These are phyloP conservation scores for Myotis vivesi DNA, from an alignment of 2,797 vertebrate genomes.

Conservation along the genomic window DNA sequence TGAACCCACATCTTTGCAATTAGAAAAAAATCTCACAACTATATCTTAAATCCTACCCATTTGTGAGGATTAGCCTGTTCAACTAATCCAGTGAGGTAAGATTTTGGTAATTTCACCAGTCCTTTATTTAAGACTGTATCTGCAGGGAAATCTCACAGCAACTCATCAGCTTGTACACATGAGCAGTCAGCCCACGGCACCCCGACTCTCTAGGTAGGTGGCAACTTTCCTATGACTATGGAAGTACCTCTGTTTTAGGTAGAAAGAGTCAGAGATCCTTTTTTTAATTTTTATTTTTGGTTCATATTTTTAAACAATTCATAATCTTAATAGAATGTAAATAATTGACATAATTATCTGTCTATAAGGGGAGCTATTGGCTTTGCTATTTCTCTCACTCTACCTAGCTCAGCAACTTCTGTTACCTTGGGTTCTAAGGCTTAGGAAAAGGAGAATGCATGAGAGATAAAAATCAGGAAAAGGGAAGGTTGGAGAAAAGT, in stretches of 20 bases:
- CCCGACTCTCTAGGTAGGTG: constrained; percentile 56
- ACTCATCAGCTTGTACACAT: constrained; percentile 63
- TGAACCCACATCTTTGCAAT: constrained; percentile 64
- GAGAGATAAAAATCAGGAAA: not conserved
- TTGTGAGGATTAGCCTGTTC: constrained; percentile 79
- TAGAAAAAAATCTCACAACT: constrained; percentile 72
- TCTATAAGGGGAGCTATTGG: not conserved
- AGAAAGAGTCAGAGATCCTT: not conserved
- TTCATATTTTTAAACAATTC: constrained; percentile 38
- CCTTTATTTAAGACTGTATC: constrained; percentile 67
- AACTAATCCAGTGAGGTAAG: constrained; percentile 63
- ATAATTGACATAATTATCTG: not conserved
- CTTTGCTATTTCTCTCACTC: not conserved
- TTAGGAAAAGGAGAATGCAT: not conserved
- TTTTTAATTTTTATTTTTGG: not conserved
- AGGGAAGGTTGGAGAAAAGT: not conserved
- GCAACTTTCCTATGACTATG: constrained; percentile 37
- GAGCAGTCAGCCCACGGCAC: constrained; percentile 57
- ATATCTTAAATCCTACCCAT: constrained; percentile 79
- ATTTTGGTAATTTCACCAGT: constrained; percentile 54
- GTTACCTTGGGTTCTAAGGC: not conserved
- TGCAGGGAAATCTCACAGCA: constrained; percentile 76
- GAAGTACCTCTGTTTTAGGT: not conserved
- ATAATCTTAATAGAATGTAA: not conserved
- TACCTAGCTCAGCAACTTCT: not conserved